Conservation (phyloP, 2,797 vertebrate species). For the Manis pentadactyla region DNA sequence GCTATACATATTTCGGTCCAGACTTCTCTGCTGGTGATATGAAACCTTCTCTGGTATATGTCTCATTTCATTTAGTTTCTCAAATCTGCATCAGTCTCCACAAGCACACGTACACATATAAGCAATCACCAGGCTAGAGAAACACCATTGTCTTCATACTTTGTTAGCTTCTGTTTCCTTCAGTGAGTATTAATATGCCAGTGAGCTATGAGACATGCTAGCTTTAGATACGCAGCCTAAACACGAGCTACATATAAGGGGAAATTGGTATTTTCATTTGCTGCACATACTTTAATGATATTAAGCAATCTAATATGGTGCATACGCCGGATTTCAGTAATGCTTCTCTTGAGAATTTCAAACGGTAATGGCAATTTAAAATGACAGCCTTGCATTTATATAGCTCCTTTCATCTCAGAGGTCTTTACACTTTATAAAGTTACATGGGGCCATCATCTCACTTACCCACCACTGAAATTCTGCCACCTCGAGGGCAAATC, state of each 20-base stretch:
- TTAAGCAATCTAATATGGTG: constrained; percentile 82
- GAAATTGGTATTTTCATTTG: constrained; percentile 83
- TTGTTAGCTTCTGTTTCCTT: constrained; percentile 72
- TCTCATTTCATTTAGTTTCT: constrained; percentile 78
- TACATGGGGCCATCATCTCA: constrained; percentile 76
- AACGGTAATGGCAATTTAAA: constrained; percentile 82
- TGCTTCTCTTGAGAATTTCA: constrained; percentile 81
- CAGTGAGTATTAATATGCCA: constrained; percentile 53
- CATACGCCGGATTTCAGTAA: constrained; percentile 81
- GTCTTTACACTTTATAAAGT: constrained; percentile 82
- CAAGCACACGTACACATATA: constrained; percentile 46
- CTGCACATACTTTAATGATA: constrained; percentile 81
- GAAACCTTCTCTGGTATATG: constrained; percentile 66
- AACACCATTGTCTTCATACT: constrained; percentile 79
- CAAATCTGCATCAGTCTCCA: constrained; percentile 52
- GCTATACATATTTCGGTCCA: background rate
- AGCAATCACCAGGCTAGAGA: constrained; percentile 52
- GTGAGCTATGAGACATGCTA: constrained; percentile 56
- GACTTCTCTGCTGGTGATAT: constrained; percentile 66
- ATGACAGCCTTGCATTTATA: constrained; percentile 81
- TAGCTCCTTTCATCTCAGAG: constrained; percentile 77
- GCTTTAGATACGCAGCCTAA: constrained; percentile 71
- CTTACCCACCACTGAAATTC: constrained; percentile 74
- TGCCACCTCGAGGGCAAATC: constrained; percentile 77
- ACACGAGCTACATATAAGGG: constrained; percentile 64